phyloP scores from a whole-genome alignment of 53 echinoderm and acorn worm species.

The Paracentrotus lividus region DNA sequence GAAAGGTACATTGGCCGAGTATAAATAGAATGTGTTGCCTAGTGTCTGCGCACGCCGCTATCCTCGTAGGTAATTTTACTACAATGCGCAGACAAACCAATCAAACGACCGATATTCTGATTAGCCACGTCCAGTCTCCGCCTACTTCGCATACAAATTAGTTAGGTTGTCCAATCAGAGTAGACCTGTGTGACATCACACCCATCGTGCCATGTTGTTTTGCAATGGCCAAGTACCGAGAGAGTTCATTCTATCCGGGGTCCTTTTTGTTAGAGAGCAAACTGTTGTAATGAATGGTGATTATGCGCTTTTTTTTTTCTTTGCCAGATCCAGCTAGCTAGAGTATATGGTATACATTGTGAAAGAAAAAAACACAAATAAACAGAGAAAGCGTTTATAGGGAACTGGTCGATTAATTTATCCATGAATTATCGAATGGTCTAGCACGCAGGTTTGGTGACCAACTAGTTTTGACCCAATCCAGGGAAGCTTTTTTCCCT shows the following conservation, averaged over 20 bases:
- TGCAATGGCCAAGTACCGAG: slow-evolving; percentile 53
- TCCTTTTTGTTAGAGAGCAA: not conserved
- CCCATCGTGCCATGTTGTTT: slow-evolving; percentile 59
- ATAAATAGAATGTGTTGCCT: slow-evolving; percentile 69
- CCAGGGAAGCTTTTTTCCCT: not conserved
- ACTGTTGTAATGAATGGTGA: slow-evolving; percentile 22
- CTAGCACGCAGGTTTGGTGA: not conserved
- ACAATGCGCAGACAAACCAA: slow-evolving; percentile 49
- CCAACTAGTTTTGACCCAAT: not conserved
- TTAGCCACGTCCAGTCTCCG: slow-evolving; percentile 13
- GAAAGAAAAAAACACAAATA: not conserved
- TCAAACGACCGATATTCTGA: slow-evolving; percentile 49
- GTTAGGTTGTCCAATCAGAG: not conserved
- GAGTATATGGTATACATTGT: not conserved
- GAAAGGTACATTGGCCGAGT: slow-evolving; percentile 52
- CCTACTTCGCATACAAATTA: slow-evolving; percentile 40
- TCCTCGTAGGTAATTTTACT: slow-evolving; percentile 56
- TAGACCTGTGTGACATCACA: slow-evolving; percentile 42
- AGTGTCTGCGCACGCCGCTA: slow-evolving; percentile 61
- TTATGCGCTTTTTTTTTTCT: not conserved
- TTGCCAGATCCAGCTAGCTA: not conserved
- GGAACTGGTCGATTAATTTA: not conserved
- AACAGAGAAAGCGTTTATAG: not conserved
- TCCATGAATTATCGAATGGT: not conserved
- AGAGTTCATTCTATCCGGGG: slow-evolving; percentile 55